phyloP scores from a whole-genome alignment of 2,113 vertebrate species.

The Etheostoma spectabile region DNA sequence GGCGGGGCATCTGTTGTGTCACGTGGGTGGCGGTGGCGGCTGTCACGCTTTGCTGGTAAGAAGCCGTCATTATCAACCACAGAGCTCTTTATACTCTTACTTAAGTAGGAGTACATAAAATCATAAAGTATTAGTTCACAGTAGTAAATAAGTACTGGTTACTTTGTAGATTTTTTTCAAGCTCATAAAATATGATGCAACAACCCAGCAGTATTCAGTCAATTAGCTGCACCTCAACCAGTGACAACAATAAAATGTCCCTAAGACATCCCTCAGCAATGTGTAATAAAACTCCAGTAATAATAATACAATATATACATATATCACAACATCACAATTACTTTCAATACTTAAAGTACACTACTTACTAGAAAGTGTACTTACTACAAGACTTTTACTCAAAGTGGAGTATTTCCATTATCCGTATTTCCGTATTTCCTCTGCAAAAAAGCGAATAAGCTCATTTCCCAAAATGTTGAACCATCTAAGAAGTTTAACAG shows the following conservation, averaged over 20 bases:
- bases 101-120: neutral
- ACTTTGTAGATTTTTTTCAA: neutral
- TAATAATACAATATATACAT: neutral
- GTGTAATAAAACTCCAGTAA: neutral
- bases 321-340: neutral
- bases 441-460: neutral
- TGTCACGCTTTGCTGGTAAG: slow-evolving; percentile 92
- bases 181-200: neutral
- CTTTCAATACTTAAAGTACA: neutral
- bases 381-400: neutral
- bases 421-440: too few relatives aligned
- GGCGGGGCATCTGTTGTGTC: slow-evolving; percentile 88
- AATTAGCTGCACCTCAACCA: neutral
- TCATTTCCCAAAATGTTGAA: neutral
- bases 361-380: too few relatives aligned
- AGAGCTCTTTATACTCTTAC: neutral
- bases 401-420: neutral
- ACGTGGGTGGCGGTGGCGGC: slow-evolving; percentile 92
- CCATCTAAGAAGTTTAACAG: neutral
- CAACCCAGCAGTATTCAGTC: neutral
- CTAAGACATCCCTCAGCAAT: neutral
- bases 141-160: neutral
- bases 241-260: neutral
- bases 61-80: neutral
- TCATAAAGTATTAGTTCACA: neutral